phyloP scores from a whole-genome alignment of 2,888 invertebrate genomes.

The Silvanus unidentatus region DNA sequence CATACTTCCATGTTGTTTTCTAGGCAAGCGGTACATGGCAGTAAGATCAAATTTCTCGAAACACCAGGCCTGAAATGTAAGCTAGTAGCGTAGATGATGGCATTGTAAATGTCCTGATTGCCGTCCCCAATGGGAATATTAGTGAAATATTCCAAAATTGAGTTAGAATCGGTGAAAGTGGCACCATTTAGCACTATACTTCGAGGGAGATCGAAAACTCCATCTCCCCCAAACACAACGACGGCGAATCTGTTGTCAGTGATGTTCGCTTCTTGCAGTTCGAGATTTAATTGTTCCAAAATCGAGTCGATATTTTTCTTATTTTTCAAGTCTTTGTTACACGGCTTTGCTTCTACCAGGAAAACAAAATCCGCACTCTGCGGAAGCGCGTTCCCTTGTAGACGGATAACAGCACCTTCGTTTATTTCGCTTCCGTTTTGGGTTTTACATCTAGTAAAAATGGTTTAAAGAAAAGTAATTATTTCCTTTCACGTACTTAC shows the following conservation, averaged over 20 bases:
- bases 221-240: constrained; percentile 75
- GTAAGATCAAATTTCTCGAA: constrained; percentile 72
- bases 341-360: constrained; percentile 78
- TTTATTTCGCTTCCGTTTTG: constrained; percentile 62
- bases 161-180: constrained; percentile 60
- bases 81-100: constrained; percentile 65
- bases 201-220: constrained; percentile 65
- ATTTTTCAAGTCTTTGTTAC: constrained; percentile 66
- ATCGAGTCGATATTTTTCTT: constrained; percentile 65
- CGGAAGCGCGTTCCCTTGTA: constrained; percentile 55
- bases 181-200: constrained; percentile 67
- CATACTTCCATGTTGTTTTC: constrained; percentile 62
- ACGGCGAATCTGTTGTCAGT: constrained; percentile 73
- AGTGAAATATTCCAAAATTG: constrained; percentile 62
- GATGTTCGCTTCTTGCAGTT: constrained; percentile 55
- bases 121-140: constrained; percentile 60
- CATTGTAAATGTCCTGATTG: constrained; percentile 67
- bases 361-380: constrained; percentile 80
- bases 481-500: constrained; percentile 49
- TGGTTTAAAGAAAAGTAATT: background rate
- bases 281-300: constrained; percentile 61
- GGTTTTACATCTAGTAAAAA: constrained; percentile 57
- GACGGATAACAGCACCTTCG: constrained; percentile 68
- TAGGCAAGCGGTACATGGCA: constrained; percentile 75
- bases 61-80: constrained; percentile 78